Evolutionary conservation across 1,140 invertebrate genomes (phyloP).

Genomic region (Diabrotica undecimpunctata): DNA sequence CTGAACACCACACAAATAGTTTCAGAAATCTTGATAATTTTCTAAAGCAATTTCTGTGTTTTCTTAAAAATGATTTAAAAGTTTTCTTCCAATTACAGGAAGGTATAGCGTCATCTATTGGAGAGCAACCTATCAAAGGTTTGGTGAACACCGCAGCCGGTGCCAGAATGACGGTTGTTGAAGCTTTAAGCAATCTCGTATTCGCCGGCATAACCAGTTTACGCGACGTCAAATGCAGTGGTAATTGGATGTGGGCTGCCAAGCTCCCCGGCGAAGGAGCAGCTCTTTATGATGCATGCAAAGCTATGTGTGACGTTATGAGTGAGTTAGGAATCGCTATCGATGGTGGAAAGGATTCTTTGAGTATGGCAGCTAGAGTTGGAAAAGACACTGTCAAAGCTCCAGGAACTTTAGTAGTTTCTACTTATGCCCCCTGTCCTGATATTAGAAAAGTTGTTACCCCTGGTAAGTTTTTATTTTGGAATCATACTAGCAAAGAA

Average conservation of each 20-base stretch:
- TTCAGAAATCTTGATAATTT: too few species aligned
- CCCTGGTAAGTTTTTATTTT: background rate
- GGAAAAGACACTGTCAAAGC: constrained; percentile 73
- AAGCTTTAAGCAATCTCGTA: constrained; percentile 88
- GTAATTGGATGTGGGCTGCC: constrained; percentile 99
- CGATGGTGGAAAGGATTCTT: constrained; percentile 96
- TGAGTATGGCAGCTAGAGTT: constrained; percentile 94
- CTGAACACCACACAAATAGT: too few species aligned
- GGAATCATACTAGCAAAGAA: background rate
- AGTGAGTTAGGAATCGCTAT: constrained; percentile 83
- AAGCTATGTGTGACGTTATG: constrained; percentile 86
- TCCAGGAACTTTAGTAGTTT: constrained; percentile 90
- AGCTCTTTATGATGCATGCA: constrained; percentile 79
- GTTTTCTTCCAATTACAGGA: constrained; percentile 50
- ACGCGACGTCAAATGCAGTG: constrained; percentile 92
- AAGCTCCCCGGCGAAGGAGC: constrained; percentile 90
- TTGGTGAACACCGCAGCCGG: constrained; percentile 76
- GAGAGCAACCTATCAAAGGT: constrained; percentile 95
- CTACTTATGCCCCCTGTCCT: constrained; percentile 90
- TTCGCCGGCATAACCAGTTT: constrained; percentile 84
- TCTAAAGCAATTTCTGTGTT: too few species aligned
- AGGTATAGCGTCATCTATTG: constrained; percentile 91
- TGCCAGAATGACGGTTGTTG: constrained; percentile 89
- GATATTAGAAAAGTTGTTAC: constrained; percentile 66
- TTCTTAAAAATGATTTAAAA: constrained; percentile 1